These are phyloP conservation scores for Ormyrus thymus DNA, from an alignment of 2,888 invertebrate genomes.

Conservation along the genomic window DNA sequence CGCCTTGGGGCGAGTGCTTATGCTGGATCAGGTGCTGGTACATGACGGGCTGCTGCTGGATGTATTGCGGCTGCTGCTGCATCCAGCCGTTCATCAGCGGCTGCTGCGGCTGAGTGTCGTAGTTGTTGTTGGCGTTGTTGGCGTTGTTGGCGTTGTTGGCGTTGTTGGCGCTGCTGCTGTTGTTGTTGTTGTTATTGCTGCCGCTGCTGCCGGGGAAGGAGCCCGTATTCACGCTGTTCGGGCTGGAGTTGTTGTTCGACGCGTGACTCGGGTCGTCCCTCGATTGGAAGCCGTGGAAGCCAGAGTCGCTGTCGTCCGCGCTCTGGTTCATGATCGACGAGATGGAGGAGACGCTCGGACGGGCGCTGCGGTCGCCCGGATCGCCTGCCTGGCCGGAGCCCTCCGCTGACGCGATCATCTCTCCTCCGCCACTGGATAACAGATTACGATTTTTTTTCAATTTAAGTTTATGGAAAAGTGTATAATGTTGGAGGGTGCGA, in stretches of 20 bases:
- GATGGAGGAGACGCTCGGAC: slow-evolving; percentile 73
- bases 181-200: slow-evolving; percentile 59
- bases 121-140: slow-evolving; percentile 59
- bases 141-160: slow-evolving; percentile 62
- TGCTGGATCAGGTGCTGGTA: slow-evolving; percentile 61
- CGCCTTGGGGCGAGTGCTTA: slow-evolving; percentile 57
- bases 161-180: slow-evolving; percentile 60
- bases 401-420: slow-evolving; percentile 64
- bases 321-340: slow-evolving; percentile 72
- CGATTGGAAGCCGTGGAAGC: slow-evolving; percentile 73
- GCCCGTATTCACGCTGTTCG: slow-evolving; percentile 70
- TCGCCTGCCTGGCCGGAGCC: slow-evolving; percentile 60
- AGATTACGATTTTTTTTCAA: too few relatives aligned
- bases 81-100: slow-evolving; percentile 68
- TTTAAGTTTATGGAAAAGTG: too few relatives aligned
- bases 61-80: slow-evolving; percentile 65
- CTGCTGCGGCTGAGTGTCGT: slow-evolving; percentile 51
- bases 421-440: slow-evolving; percentile 57
- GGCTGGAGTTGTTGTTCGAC: slow-evolving; percentile 71
- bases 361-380: slow-evolving; percentile 67
- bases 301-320: slow-evolving; percentile 74
- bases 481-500: too few relatives aligned
- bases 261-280: slow-evolving; percentile 71
- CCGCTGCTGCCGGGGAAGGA: slow-evolving; percentile 69
- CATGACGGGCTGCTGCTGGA: slow-evolving; percentile 58